A percentile compares a stretch with the other conserved stretches of the same genome.
Conservation (phyloP, 2,113 vertebrate genomes). For the Tamias sibiricus region DNA sequence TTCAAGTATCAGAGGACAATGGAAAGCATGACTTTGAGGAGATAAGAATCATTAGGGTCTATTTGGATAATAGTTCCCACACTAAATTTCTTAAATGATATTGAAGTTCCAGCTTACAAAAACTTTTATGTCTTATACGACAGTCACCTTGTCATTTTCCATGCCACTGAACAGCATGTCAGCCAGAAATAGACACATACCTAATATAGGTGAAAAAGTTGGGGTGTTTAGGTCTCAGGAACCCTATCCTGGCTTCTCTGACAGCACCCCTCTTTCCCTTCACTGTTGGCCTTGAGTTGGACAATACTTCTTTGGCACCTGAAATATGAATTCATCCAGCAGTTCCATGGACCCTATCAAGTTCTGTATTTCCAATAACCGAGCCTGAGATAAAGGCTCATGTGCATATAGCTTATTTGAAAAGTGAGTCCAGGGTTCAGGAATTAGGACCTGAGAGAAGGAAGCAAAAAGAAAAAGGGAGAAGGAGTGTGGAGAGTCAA, state of each 20-base stretch:
- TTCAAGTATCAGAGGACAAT: not conserved
- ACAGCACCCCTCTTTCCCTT: not conserved
- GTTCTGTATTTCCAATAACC: not conserved
- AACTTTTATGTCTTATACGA: not conserved
- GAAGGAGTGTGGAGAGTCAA: not conserved
- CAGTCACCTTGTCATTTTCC: not conserved
- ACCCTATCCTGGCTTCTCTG: not conserved
- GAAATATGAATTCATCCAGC: not conserved
- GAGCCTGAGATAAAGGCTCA: not conserved
- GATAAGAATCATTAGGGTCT: not conserved
- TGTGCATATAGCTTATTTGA: not conserved
- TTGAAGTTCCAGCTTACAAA: not conserved
- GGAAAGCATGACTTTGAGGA: not conserved
- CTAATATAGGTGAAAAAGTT: not conserved
- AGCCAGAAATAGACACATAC: not conserved
- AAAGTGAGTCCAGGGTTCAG: not conserved
- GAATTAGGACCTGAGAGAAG: not conserved
- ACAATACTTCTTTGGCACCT: not conserved
- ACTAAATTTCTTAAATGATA: not conserved
- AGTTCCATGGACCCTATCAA: not conserved
- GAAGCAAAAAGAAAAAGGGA: not conserved
- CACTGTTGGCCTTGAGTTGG: not conserved
- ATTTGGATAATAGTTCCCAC: not conserved
- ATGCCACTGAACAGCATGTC: not conserved
- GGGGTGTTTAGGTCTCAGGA: not conserved